phyloP scores from a whole-genome alignment of 1,140 invertebrate species.

The Phthorimaea operculella region DNA sequence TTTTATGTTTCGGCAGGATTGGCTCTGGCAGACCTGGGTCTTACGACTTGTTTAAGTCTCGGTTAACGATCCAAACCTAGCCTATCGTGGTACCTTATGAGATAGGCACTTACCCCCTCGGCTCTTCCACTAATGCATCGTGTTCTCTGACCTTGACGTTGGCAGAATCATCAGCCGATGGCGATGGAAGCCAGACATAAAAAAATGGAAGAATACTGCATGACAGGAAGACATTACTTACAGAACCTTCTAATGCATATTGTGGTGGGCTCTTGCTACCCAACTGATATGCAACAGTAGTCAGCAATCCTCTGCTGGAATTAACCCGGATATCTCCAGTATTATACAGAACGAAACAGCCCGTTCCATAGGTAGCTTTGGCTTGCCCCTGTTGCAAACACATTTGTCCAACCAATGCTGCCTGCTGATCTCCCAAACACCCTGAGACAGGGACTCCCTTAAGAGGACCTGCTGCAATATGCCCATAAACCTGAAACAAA shows the following conservation, averaged over 20 bases:
- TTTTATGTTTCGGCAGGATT: too few relatives aligned
- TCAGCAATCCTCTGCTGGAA: conserved; percentile 89
- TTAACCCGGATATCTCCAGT: conserved; percentile 86
- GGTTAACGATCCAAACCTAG: too few relatives aligned
- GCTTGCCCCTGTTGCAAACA: conserved; percentile 91
- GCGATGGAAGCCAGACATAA: too few relatives aligned
- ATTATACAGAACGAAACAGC: conserved; percentile 96
- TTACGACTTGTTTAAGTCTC: too few relatives aligned
- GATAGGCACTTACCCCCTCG: too few relatives aligned
- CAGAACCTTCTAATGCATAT: conserved; percentile 94
- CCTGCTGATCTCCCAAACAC: conserved; percentile 94
- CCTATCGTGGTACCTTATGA: too few relatives aligned
- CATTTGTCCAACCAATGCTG: conserved; percentile 94
- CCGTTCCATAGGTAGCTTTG: conserved; percentile 97
- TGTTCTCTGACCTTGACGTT: too few relatives aligned
- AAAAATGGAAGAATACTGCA: too few relatives aligned
- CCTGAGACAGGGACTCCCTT: conserved; percentile 82
- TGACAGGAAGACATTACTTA: conserved; percentile 60
- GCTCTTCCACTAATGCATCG: too few relatives aligned
- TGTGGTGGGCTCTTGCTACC: conserved; percentile 80
- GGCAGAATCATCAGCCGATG: too few relatives aligned
- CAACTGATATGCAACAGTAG: conserved; percentile 95
- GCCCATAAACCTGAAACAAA: conserved; percentile 80
- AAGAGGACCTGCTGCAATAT: conserved; percentile 73
- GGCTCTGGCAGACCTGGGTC: too few relatives aligned